Conservation (phyloP, 2,797 vertebrate species). For the Arrhamphus sclerolepis region DNA sequence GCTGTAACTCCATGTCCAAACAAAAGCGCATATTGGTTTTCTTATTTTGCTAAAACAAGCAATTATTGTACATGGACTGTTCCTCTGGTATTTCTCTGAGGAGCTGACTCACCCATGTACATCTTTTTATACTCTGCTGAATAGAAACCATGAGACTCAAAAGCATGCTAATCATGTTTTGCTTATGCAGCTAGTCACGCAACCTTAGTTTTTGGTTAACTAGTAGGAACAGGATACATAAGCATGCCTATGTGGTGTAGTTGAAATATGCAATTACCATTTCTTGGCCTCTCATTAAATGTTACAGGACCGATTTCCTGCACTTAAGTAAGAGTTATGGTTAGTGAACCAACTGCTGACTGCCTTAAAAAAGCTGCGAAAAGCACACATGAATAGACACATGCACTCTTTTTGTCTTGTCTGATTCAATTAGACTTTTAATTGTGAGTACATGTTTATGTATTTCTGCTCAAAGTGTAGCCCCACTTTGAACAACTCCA, state of each 20-base stretch:
- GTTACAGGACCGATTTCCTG: conserved; percentile 40
- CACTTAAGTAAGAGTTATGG: conserved; percentile 30
- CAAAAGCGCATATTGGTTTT: too few species aligned
- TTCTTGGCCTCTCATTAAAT: conserved; percentile 42
- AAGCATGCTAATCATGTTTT: conserved; percentile 29
- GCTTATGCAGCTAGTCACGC: conserved; percentile 16
- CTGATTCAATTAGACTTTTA: conserved; percentile 23
- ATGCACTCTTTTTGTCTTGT: neutral
- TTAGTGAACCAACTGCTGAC: conserved; percentile 25
- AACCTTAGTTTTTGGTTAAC: conserved; percentile 38
- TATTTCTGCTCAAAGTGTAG: neutral
- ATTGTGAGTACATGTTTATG: neutral
- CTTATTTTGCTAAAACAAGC: too few species aligned
- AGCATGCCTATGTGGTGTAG: conserved; percentile 25
- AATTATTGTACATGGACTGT: neutral
- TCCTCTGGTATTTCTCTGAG: neutral
- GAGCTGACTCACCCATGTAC: neutral
- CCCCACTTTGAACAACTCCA: conserved; percentile 8
- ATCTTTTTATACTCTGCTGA: conserved; percentile 6
- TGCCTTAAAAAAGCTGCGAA: conserved; percentile 34
- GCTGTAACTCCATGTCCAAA: too few species aligned
- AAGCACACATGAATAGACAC: conserved; percentile 1
- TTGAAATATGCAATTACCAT: conserved; percentile 31
- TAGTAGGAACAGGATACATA: conserved; percentile 28
- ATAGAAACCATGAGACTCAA: conserved; percentile 15